Evolutionary conservation across 2,113 vertebrate genomes (phyloP).

Genomic region (Theropithecus gelada): DNA sequence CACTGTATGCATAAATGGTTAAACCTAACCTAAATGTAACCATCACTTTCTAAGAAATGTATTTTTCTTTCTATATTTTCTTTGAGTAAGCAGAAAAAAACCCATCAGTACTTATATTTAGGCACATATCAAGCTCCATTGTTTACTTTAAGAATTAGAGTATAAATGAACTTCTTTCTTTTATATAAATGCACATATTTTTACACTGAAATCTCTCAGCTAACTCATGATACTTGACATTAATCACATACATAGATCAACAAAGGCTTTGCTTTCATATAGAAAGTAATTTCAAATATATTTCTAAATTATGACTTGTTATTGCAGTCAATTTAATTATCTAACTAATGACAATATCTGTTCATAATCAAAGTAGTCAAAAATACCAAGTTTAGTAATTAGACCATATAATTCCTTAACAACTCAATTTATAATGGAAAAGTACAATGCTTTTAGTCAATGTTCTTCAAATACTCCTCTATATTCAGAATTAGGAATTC

Average conservation of each 20-base stretch:
- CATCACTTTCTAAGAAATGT: neutral
- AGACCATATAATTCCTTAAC: slow-evolving; percentile 83
- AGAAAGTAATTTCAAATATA: slow-evolving; percentile 84
- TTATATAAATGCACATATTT: slow-evolving; percentile 44
- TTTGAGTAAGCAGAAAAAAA: neutral
- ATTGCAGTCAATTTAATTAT: slow-evolving; percentile 85
- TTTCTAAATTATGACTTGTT: slow-evolving; percentile 84
- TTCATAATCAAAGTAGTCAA: slow-evolving; percentile 86
- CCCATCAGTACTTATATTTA: neutral
- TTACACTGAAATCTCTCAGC: slow-evolving; percentile 70
- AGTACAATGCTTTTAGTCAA: slow-evolving; percentile 75
- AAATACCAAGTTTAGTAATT: slow-evolving; percentile 85
- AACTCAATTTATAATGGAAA: slow-evolving; percentile 82
- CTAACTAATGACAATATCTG: slow-evolving; percentile 85
- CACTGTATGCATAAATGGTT: neutral
- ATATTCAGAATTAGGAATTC: slow-evolving; percentile 81
- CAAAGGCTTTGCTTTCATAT: slow-evolving; percentile 82
- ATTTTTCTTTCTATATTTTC: slow-evolving; percentile 7
- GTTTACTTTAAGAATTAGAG: slow-evolving; percentile 7
- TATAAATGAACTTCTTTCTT: neutral
- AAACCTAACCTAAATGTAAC: neutral
- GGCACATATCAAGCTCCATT: neutral
- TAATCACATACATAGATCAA: slow-evolving; percentile 82
- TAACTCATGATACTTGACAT: slow-evolving; percentile 80
- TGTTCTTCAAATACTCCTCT: slow-evolving; percentile 77